Base-by-base conservation (phyloP, 2,797 vertebrate genomes). In the Enteromius fasciolatus region DNA sequence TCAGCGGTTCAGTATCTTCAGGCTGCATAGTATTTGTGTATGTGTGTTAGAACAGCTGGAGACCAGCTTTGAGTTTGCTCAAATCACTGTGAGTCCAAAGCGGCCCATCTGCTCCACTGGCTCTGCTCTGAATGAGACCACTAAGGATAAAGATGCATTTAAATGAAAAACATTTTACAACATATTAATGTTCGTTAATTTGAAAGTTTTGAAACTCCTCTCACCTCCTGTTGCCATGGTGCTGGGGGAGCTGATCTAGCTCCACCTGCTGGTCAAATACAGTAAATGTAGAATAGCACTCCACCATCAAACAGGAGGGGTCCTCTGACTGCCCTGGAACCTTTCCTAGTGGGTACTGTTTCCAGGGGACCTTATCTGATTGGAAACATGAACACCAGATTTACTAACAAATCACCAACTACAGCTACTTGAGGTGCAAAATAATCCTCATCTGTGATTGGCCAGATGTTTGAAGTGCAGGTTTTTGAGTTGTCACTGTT, bases 301-400 rank as follows among this genome's bases (percentile, higher is more conserved):
- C 95, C 88, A 96, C 73, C 93, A 98, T 93, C 61, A 99, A 95
- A 86, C 91, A 93, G 4, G 96, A 94, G 0, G 98, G 97, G 82
- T 98, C 97, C 1, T 97, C 97, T 0, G 94, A 95, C 89, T 99
- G 98, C 72, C 96, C 96, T 0, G 97, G 97, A 46, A 97, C 93
- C 85, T 94, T 96, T 23, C 98, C 98, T 50, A 99, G 90, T 28
- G 98, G 96, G 59, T 92, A 96, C 74, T 94, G 92, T 48, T 92
- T 95, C 98, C 98, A 99, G 36, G 82, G 83, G 11, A 97, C 92
- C 77, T 95, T 94, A 86, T 98, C 98, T 97, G 86, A 44, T 48
- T 15, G 25, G 5, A 82, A 33, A 64, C n/a, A 82, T 59, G 20
- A 36, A 68, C 11, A 25, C 28, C 9, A 63, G 63, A 67, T 25